A percentile compares a stretch with the other conserved stretches of the same genome.
These are phyloP conservation scores for Nyctibius grandis DNA, from an alignment of 2,797 vertebrate genomes.

Conservation along the genomic window DNA sequence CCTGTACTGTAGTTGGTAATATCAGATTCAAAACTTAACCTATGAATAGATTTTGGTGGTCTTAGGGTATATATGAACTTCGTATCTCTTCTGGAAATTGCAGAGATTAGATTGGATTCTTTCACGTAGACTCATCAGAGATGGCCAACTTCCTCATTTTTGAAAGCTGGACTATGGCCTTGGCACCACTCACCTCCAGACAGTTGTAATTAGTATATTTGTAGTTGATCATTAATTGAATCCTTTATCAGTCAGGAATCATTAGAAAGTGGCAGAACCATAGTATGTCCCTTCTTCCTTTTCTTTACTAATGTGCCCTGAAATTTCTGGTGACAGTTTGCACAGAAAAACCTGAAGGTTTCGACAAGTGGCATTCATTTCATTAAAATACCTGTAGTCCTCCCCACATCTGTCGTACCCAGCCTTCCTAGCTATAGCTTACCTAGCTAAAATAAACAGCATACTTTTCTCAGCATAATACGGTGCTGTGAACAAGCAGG, in stretches of 20 bases:
- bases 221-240: background rate
- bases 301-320: background rate
- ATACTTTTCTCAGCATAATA: background rate
- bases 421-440: background rate
- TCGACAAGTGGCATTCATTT: accelerated
- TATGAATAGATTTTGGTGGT: background rate
- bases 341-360: background rate
- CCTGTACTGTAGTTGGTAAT: background rate
- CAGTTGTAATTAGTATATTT: background rate
- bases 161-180: background rate
- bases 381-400: background rate
- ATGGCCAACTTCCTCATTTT: background rate
- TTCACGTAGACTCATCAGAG: background rate
- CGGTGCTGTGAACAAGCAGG: background rate
- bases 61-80: background rate
- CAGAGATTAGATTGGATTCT: background rate
- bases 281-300: background rate
- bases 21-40: background rate
- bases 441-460: background rate
- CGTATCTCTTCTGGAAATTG: background rate
- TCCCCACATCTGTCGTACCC: background rate
- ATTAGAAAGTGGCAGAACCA: background rate
- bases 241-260: background rate
- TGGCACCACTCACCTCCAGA: background rate
- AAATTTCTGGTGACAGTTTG: background rate